phyloP scores from a whole-genome alignment of 2,888 invertebrate species.

The Tenodera sinensis region DNA sequence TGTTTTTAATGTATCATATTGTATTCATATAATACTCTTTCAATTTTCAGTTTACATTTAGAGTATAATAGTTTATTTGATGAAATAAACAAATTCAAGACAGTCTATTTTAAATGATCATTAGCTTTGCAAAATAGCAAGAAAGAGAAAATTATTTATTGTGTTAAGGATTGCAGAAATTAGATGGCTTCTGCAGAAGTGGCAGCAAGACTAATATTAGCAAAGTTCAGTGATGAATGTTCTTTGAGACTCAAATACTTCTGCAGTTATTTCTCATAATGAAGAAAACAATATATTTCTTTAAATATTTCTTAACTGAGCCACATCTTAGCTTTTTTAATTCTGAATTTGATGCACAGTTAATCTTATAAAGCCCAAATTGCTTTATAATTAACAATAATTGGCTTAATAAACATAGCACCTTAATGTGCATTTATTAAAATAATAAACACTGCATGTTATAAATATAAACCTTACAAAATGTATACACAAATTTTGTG shows the following conservation, averaged over 20 bases:
- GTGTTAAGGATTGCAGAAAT: background rate
- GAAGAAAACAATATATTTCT: too few relatives aligned
- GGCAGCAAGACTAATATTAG: background rate
- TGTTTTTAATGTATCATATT: background rate
- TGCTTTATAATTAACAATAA: too few relatives aligned
- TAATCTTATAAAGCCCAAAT: too few relatives aligned
- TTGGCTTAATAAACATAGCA: too few relatives aligned
- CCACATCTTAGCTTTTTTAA: too few relatives aligned
- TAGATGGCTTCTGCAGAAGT: background rate
- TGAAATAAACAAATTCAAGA: background rate
- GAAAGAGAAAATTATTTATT: background rate
- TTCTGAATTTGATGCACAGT: too few relatives aligned
- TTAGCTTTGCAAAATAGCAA: background rate
- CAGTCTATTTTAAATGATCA: background rate
- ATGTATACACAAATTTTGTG: background rate
- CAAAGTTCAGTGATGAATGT: background rate
- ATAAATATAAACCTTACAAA: background rate
- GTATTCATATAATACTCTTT: background rate
- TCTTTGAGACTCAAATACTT: too few relatives aligned
- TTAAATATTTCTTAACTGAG: background rate
- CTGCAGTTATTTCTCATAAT: too few relatives aligned
- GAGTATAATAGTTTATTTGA: background rate
- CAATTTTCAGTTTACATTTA: background rate
- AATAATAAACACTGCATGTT: background rate
- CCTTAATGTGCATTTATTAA: background rate